Conservation (phyloP, 2,888 invertebrate species). For the Lottia gigantea region DNA sequence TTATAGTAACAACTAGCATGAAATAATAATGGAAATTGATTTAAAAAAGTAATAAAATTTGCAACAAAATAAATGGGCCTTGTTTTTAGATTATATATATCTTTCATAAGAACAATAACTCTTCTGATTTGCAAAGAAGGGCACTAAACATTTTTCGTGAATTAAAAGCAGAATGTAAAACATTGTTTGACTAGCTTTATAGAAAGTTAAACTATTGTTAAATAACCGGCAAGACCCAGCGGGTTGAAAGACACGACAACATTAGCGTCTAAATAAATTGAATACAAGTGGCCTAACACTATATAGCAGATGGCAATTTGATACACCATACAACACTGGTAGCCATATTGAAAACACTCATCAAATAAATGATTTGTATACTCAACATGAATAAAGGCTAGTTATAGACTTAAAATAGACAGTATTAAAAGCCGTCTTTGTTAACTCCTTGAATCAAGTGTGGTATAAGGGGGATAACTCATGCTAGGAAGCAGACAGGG, state of each 20-base stretch:
- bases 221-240: neutral
- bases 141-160: too few relatives aligned
- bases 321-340: slow-evolving; percentile 18
- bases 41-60: too few relatives aligned
- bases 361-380: slow-evolving; percentile 11
- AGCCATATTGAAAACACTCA: slow-evolving; percentile 21
- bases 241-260: neutral
- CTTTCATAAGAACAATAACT: too few relatives aligned
- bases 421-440: slow-evolving; percentile 9
- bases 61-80: too few relatives aligned
- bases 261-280: neutral
- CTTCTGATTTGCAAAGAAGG: too few relatives aligned
- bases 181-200: neutral
- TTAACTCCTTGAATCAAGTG: neutral
- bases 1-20: too few relatives aligned
- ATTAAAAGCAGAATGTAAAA: too few relatives aligned
- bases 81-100: too few relatives aligned
- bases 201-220: slow-evolving; percentile 1
- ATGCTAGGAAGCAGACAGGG: neutral
- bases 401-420: slow-evolving; percentile 11
- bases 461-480: slow-evolving; percentile 4
- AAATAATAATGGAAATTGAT: too few relatives aligned
- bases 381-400: slow-evolving; percentile 11
- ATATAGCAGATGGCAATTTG: slow-evolving; percentile 19
- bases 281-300: slow-evolving; percentile 4